Evolutionary conservation across 2,888 invertebrate species (phyloP).

Genomic region (Beris chalybata): DNA sequence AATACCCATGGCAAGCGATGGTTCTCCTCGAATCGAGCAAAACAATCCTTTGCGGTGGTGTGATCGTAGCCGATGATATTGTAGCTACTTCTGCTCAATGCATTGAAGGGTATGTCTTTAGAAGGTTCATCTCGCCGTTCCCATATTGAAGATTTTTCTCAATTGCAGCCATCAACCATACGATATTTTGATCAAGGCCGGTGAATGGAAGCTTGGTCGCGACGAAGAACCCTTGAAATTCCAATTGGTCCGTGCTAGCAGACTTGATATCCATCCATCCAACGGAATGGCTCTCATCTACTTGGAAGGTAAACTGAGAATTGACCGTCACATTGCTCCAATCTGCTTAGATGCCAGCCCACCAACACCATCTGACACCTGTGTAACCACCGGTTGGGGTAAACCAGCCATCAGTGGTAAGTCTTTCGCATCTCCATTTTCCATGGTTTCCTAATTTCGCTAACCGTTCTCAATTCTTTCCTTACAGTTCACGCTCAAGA

Average conservation of each 20-base stretch:
- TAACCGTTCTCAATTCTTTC: not conserved
- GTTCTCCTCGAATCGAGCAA: constrained; percentile 71
- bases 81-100: constrained; percentile 80
- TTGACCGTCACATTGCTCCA: constrained; percentile 72
- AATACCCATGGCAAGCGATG: constrained; percentile 89
- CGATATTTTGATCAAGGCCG: constrained; percentile 75
- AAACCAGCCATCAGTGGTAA: constrained; percentile 76
- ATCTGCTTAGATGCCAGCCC: constrained; percentile 72
- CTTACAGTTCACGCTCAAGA: constrained; percentile 70
- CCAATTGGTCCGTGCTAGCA: constrained; percentile 73
- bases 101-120: constrained; percentile 66
- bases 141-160: not conserved
- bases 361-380: constrained; percentile 60
- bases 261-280: constrained; percentile 70
- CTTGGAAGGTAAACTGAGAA: constrained; percentile 64
- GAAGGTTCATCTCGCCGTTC: not conserved
- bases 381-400: constrained; percentile 83
- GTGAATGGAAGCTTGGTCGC: constrained; percentile 82
- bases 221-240: constrained; percentile 79
- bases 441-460: not conserved
- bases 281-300: constrained; percentile 75
- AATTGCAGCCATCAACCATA: constrained; percentile 61
- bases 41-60: constrained; percentile 77
- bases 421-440: constrained; percentile 41
- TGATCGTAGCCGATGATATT: constrained; percentile 72